Conservation (phyloP, 2,797 vertebrate species). For the Notolepis coatsorum region DNA sequence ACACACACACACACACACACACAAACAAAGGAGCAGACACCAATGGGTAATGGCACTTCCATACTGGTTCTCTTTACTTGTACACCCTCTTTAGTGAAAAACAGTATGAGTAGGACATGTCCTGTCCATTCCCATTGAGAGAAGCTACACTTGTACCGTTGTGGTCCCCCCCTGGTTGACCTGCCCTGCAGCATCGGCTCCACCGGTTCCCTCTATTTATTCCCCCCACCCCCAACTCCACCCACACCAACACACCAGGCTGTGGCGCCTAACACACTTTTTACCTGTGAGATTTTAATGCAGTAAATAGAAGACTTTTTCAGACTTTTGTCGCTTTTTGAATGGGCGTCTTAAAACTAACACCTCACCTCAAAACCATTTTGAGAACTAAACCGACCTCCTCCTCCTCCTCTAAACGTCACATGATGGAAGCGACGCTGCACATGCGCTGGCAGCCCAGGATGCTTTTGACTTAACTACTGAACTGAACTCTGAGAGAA, state of each 20-base stretch:
- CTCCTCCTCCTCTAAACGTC: conserved; percentile 15
- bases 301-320: conserved; percentile 58
- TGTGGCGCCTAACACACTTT: conserved; percentile 66
- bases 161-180: not conserved
- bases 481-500: conserved; percentile 65
- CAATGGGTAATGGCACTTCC: conserved; percentile 60
- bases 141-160: conserved; percentile 42
- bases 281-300: conserved; percentile 71
- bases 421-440: conserved; percentile 29
- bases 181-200: conserved; percentile 35
- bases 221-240: conserved; percentile 47
- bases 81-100: conserved; percentile 32
- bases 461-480: conserved; percentile 71
- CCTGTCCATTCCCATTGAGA: conserved; percentile 28
- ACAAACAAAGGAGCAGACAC: conserved; percentile 32
- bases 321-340: conserved; percentile 60
- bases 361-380: conserved; percentile 53
- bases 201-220: conserved; percentile 74
- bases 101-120: conserved; percentile 21
- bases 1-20: conserved; percentile 35
- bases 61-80: conserved; percentile 43
- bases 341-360: conserved; percentile 61
- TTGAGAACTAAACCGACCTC: conserved; percentile 63
- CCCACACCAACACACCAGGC: conserved; percentile 48
- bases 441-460: conserved; percentile 44